These are phyloP conservation scores for Otis tarda DNA, from an alignment of 2,113 vertebrate genomes.

Conservation along the genomic window DNA sequence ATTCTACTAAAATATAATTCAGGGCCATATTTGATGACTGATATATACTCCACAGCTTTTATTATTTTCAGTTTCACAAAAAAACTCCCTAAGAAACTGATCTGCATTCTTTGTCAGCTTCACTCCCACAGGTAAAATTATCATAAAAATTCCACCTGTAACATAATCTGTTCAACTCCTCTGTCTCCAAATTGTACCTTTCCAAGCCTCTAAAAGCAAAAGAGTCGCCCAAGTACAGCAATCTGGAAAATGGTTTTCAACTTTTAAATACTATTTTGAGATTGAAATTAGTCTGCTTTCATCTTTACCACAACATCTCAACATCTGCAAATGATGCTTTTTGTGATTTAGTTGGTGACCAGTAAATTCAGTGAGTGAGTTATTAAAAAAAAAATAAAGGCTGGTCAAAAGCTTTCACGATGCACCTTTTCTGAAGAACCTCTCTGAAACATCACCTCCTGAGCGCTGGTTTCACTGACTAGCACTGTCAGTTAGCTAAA, in stretches of 20 bases:
- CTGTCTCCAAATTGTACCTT: background rate
- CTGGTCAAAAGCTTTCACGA: background rate
- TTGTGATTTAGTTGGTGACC: background rate
- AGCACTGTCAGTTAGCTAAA: background rate
- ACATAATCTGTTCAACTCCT: background rate
- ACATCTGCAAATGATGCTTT: background rate
- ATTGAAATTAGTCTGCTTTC: background rate
- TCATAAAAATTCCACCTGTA: background rate
- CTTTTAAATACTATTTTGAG: background rate
- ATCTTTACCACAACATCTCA: background rate
- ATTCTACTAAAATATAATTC: background rate
- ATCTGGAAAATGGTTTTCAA: background rate
- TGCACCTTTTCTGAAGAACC: background rate
- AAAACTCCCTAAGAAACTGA: background rate
- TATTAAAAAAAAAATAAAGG: background rate
- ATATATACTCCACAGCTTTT: background rate
- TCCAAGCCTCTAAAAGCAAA: background rate
- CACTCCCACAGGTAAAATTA: background rate
- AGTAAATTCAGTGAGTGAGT: background rate
- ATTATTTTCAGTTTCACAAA: background rate
- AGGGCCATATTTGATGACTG: background rate
- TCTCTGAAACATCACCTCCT: background rate
- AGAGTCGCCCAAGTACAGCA: background rate
- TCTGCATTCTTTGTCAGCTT: background rate
- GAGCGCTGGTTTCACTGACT: background rate